Percentiles rank a stretch among this genome's conserved stretches.
phyloP scores from a whole-genome alignment of 2,888 invertebrate genomes.

The Heliconius hortense region DNA sequence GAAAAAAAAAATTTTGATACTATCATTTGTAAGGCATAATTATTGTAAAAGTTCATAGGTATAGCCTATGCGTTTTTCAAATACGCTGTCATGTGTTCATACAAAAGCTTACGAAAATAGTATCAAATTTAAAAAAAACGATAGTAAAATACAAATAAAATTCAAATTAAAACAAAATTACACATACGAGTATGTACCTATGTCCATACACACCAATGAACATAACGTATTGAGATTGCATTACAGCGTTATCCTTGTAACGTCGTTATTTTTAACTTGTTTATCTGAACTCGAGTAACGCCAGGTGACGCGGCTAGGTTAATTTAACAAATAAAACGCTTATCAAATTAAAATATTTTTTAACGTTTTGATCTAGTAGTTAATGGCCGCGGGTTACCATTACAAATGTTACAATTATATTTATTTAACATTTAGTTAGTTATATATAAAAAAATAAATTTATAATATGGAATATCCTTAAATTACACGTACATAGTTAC shows the following conservation, averaged over 20 bases:
- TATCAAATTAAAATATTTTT: background rate
- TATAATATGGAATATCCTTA: slow-evolving; percentile 20
- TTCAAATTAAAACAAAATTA: background rate
- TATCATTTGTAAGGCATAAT: too few relatives aligned
- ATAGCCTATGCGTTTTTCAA: too few relatives aligned
- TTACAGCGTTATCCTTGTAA: slow-evolving; percentile 7
- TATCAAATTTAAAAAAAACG: background rate
- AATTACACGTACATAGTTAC: slow-evolving; percentile 20
- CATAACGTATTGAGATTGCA: slow-evolving; percentile 1
- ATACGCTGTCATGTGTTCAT: too few relatives aligned
- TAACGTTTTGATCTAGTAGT: background rate
- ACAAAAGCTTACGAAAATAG: too few relatives aligned
- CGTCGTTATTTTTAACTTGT: slow-evolving; percentile 8
- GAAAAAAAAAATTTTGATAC: too few relatives aligned
- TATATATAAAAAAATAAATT: slow-evolving; percentile 22
- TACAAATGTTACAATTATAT: background rate
- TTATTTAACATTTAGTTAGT: background rate
- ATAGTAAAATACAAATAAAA: background rate
- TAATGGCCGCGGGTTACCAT: background rate
- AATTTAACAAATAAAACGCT: background rate
- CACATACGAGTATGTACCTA: background rate
- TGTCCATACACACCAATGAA: background rate
- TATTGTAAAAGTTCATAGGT: too few relatives aligned
- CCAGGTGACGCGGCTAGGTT: background rate
- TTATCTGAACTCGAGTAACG: slow-evolving; percentile 16